Percentiles rank a stretch among this genome's conserved stretches.
Conservation (phyloP, 1,140 invertebrate species). For the Triops cancriformis region DNA sequence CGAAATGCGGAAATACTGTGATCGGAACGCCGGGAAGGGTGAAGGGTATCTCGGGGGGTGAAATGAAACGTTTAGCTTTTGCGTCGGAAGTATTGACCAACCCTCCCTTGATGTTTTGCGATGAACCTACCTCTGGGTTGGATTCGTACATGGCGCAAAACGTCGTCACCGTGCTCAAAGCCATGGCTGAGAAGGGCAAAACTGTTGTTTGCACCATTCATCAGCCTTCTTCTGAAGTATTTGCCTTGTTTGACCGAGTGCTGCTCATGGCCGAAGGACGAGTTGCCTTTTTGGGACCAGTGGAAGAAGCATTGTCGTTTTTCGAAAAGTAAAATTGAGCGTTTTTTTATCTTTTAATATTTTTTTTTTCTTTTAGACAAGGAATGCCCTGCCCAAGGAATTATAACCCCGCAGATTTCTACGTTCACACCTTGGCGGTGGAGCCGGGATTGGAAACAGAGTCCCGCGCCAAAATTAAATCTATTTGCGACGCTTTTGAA, state of each 20-base stretch:
- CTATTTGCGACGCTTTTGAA: conserved; percentile 66
- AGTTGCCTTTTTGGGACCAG: conserved; percentile 78
- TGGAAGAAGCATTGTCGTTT: conserved; percentile 66
- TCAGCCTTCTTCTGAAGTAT: conserved; percentile 90
- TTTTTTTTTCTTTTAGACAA: conserved; percentile 30
- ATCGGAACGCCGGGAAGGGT: conserved; percentile 76
- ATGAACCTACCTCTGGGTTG: conserved; percentile 92
- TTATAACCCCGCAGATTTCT: conserved; percentile 94
- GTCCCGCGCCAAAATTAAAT: conserved; percentile 46
- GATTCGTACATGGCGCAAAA: conserved; percentile 89
- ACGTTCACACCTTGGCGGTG: conserved; percentile 81
- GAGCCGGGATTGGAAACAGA: conserved; percentile 66
- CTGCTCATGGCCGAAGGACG: conserved; percentile 85
- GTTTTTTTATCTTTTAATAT: too few species aligned
- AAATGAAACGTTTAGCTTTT: conserved; percentile 90
- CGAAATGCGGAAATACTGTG: conserved; percentile 74
- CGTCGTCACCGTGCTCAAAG: conserved; percentile 60
- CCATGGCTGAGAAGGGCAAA: conserved; percentile 65
- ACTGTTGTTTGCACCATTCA: conserved; percentile 92
- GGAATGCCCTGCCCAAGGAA: conserved; percentile 52
- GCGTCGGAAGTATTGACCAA: conserved; percentile 90
- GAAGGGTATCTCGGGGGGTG: conserved; percentile 91
- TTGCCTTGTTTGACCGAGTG: conserved; percentile 82
- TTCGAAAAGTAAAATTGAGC: conserved; percentile 64
- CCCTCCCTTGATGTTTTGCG: conserved; percentile 90